Evolutionary conservation across 2,888 invertebrate species (phyloP).

Genomic region (Dioctria rufipes): DNA sequence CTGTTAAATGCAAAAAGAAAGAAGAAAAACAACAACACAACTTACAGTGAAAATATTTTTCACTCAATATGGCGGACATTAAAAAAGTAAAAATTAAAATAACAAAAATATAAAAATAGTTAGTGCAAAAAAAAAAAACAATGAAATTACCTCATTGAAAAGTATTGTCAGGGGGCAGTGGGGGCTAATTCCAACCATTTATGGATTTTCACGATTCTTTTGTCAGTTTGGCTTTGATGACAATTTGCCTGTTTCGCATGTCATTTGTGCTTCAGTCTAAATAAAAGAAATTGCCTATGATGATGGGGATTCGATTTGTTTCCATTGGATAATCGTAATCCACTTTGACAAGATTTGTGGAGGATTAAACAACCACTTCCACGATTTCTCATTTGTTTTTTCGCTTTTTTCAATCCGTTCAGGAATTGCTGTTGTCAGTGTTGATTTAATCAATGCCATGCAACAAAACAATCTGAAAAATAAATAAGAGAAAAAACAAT

Average conservation of each 20-base stretch:
- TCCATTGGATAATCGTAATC: not conserved
- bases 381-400: not conserved
- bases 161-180: constrained; percentile 33
- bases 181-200: constrained; percentile 33
- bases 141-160: constrained; percentile 25
- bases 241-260: constrained; percentile 29
- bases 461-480: too few species aligned
- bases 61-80: not conserved
- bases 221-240: constrained; percentile 1
- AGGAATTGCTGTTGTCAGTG: too few species aligned
- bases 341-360: constrained; percentile 1
- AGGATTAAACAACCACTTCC: not conserved
- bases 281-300: not conserved
- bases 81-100: constrained; percentile 12
- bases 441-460: too few species aligned
- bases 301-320: not conserved
- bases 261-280: constrained; percentile 7
- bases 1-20: too few species aligned
- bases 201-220: constrained; percentile 34
- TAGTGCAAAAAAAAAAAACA: not conserved
- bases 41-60: too few species aligned
- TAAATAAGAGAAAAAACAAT: too few species aligned
- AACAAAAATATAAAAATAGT: not conserved
- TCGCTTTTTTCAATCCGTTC: too few species aligned
- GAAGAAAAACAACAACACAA: too few species aligned